Evolutionary conservation across 2,113 vertebrate species (phyloP).

Genomic region (human): DNA sequence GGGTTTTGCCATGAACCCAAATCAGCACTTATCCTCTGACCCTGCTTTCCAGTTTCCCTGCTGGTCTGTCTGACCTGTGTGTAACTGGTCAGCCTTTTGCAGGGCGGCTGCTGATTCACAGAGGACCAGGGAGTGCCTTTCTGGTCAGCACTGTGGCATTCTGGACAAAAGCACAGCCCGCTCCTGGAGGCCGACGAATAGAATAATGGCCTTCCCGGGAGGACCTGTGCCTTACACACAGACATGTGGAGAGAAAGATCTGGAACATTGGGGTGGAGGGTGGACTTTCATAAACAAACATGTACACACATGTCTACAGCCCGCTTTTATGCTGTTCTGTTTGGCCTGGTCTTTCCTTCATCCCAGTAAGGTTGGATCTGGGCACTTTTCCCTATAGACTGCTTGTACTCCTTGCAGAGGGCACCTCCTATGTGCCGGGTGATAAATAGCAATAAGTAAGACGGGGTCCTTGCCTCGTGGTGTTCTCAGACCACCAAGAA

Average conservation of each 20-base stretch:
- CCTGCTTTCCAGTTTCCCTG: fast-evolving
- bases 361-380: fast-evolving
- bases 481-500: fast-evolving
- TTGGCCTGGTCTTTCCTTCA: neutral
- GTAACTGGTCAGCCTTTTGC: fast-evolving
- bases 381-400: neutral
- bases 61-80: too few relatives aligned
- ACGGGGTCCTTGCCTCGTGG: fast-evolving
- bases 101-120: fast-evolving
- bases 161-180: neutral
- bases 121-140: neutral
- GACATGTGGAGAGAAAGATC: neutral
- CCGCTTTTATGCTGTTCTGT: neutral
- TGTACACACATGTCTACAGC: fast-evolving
- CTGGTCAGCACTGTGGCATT: neutral
- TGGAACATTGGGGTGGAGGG: neutral
- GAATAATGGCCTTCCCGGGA: neutral
- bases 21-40: fast-evolving
- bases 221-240: neutral
- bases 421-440: fast-evolving
- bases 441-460: fast-evolving
- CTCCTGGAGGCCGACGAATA: neutral
- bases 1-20: fast-evolving
- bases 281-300: neutral
- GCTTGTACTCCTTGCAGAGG: too few relatives aligned